A percentile compares a stretch with the other conserved stretches of the same genome.
These are phyloP conservation scores for Alexandromys fortis DNA, from an alignment of 2,113 vertebrate species.

Conservation along the genomic window DNA sequence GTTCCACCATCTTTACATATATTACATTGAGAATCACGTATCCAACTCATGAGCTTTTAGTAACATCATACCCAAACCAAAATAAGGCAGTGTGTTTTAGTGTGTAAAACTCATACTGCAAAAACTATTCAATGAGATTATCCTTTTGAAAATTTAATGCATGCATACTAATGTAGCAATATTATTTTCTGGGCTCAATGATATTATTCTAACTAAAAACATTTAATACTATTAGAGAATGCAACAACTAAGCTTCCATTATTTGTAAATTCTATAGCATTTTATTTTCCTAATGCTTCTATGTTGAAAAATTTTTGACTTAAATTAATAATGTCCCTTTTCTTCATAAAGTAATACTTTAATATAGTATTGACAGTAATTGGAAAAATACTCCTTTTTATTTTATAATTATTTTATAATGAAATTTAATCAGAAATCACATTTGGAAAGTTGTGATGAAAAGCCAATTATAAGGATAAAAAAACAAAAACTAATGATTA, in stretches of 20 bases:
- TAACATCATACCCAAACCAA: background rate
- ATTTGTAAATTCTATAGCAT: background rate
- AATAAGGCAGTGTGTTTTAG: background rate
- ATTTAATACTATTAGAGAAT: background rate
- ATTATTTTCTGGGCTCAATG: background rate
- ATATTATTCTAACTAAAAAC: background rate
- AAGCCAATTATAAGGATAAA: background rate
- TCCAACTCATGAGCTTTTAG: background rate
- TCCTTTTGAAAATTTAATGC: background rate
- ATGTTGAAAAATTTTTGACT: background rate
- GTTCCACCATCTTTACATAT: background rate
- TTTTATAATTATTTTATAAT: slow-evolving; percentile 35
- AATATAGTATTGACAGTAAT: background rate
- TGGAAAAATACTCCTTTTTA: background rate
- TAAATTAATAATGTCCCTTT: background rate
- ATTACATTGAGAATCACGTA: background rate
- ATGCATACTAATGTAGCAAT: background rate
- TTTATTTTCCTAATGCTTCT: slow-evolving; percentile 30
- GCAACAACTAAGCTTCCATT: background rate
- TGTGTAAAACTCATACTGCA: background rate
- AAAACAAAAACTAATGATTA: background rate
- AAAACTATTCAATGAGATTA: background rate
- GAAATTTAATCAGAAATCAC: background rate
- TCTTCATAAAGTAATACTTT: background rate
- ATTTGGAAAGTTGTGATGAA: background rate